Conservation (phyloP, 2,888 invertebrate species). For the Melipona beecheii region DNA sequence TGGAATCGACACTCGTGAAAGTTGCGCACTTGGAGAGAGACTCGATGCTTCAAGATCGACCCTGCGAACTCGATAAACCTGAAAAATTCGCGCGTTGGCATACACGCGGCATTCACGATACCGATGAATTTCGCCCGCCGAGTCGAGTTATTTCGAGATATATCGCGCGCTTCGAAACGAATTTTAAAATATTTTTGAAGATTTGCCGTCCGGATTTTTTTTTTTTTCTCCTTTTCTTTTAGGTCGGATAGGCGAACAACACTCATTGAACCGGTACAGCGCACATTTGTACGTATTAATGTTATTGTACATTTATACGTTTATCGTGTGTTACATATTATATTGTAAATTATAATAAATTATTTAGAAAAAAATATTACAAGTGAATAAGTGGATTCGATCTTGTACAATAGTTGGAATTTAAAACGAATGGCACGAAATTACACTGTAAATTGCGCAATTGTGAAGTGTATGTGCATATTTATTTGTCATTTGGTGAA, state of each 20-base stretch:
- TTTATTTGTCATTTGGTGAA: no score
- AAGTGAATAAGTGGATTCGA: not conserved
- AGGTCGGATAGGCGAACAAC: not conserved
- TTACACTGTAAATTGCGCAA: no score
- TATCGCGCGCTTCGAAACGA: not conserved
- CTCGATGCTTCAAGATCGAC: slow-evolving; percentile 2
- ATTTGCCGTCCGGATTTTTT: not conserved
- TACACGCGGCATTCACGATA: not conserved
- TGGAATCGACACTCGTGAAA: slow-evolving; percentile 31
- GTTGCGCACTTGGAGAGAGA: slow-evolving; percentile 24
- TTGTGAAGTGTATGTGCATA: no score
- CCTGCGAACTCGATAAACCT: slow-evolving; percentile 8
- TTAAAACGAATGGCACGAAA: not conserved
- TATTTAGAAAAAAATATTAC: no score
- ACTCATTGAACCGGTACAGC: no score
- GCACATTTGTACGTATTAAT: no score
- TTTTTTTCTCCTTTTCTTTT: no score
- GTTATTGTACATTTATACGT: no score
- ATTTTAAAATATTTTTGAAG: not conserved
- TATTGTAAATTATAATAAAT: no score
- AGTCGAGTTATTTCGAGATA: not conserved
- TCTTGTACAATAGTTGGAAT: not conserved
- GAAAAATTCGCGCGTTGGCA: not conserved
- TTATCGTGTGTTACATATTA: no score
- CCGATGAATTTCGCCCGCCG: not conserved